phyloP scores from a whole-genome alignment of 2,113 vertebrate species.

The Triplophysa dalaica region DNA sequence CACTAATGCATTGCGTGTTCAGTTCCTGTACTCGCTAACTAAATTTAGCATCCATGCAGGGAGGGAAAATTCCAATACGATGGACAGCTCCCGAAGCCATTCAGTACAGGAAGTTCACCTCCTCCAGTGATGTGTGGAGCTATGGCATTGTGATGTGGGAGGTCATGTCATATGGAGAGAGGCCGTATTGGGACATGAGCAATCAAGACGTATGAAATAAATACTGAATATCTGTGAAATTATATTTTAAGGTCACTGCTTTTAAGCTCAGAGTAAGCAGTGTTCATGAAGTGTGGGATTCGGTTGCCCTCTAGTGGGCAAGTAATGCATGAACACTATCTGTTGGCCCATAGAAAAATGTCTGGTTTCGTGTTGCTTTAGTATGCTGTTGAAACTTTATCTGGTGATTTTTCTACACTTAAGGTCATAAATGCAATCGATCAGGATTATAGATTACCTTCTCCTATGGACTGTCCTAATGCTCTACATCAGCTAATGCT shows the following conservation, averaged over 20 bases:
- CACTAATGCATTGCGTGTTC: not conserved
- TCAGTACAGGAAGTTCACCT: slow-evolving; percentile 80
- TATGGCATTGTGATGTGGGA: slow-evolving; percentile 82
- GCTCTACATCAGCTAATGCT: slow-evolving; percentile 95
- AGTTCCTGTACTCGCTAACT: not conserved
- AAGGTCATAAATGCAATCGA: slow-evolving; percentile 97
- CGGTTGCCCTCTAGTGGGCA: slow-evolving; percentile 45
- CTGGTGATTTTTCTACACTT: not conserved
- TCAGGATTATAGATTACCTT: slow-evolving; percentile 92
- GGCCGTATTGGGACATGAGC: slow-evolving; percentile 82
- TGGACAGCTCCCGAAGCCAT: slow-evolving; percentile 80
- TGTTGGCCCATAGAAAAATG: not conserved
- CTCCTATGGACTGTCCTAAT: slow-evolving; percentile 93
- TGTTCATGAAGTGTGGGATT: not conserved
- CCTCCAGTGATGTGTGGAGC: slow-evolving; percentile 78
- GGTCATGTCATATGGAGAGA: slow-evolving; percentile 79
- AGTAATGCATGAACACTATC: not conserved
- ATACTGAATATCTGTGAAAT: not conserved
- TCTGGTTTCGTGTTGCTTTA: not conserved
- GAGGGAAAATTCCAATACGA: slow-evolving; percentile 78
- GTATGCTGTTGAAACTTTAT: not conserved
- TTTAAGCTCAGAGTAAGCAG: not conserved
- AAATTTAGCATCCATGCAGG: slow-evolving; percentile 56
- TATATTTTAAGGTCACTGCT: not conserved
- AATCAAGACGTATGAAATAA: slow-evolving; percentile 73